A percentile compares a stretch with the other conserved stretches of the same genome.
These are phyloP conservation scores for Neoitamus cyanurus DNA, from an alignment of 2,888 invertebrate genomes.

Conservation along the genomic window DNA sequence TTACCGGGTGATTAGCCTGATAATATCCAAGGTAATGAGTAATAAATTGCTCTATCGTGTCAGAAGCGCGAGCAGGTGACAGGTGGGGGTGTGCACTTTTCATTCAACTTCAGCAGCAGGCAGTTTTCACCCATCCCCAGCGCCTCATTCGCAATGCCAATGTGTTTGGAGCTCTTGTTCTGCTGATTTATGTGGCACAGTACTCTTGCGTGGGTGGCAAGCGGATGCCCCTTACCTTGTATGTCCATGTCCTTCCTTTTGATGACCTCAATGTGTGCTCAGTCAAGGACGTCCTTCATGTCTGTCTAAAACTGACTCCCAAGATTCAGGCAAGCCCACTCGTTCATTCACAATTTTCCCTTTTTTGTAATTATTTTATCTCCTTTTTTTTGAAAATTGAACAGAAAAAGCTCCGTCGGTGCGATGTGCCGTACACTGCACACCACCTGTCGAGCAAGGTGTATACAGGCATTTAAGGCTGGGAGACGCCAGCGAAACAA, in stretches of 20 bases:
- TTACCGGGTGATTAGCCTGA: constrained; percentile 33
- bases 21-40: constrained; percentile 21
- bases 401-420: neutral
- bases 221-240: neutral
- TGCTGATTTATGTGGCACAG: neutral
- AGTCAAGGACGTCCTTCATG: neutral
- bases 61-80: constrained; percentile 13
- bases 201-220: neutral
- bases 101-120: neutral
- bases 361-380: neutral
- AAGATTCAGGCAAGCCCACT: neutral
- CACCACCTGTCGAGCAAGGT: neutral
- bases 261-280: neutral
- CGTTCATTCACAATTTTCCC: neutral
- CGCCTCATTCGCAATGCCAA: neutral
- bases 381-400: neutral
- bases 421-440: neutral
- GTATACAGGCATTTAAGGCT: neutral
- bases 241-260: neutral
- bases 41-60: neutral
- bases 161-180: neutral
- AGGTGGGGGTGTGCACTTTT: constrained; percentile 20
- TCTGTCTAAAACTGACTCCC: neutral
- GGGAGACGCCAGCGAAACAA: neutral
- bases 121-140: neutral